Conservation (phyloP, 2,113 vertebrate genomes). For the Notothenia rossii region DNA sequence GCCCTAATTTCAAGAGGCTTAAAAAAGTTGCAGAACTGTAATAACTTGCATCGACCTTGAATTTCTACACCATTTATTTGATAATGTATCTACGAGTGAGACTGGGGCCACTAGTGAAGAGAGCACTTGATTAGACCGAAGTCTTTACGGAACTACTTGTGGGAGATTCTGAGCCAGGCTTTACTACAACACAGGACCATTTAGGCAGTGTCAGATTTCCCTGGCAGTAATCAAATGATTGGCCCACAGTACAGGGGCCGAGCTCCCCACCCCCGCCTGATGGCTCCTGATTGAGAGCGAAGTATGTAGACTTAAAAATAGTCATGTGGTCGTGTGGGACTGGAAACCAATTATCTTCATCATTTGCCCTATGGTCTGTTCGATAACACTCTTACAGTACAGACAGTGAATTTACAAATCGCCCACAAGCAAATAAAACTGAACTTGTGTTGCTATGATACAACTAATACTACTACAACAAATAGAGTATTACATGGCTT, state of each 20-base stretch:
- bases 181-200: constrained; percentile 55
- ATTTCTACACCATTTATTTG: constrained; percentile 35
- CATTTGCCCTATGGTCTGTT: constrained; percentile 74
- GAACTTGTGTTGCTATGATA: constrained; percentile 62
- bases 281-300: constrained; percentile 59
- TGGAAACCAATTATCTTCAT: constrained; percentile 77
- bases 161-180: constrained; percentile 59
- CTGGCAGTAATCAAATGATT: constrained; percentile 66
- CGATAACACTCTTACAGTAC: constrained; percentile 70
- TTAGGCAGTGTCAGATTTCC: constrained; percentile 67
- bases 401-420: constrained; percentile 68
- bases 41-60: constrained; percentile 33
- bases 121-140: constrained; percentile 64
- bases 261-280: constrained; percentile 59
- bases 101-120: constrained; percentile 40
- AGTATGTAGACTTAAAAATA: constrained; percentile 61
- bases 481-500: constrained; percentile 35
- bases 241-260: constrained; percentile 51
- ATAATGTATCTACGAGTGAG: constrained; percentile 28
- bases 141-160: constrained; percentile 28
- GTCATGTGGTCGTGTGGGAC: constrained; percentile 45
- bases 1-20: constrained; percentile 22
- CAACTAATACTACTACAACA: constrained; percentile 65
- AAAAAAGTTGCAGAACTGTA: constrained; percentile 27
- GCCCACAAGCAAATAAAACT: constrained; percentile 59